phyloP scores from a whole-genome alignment of 1,140 invertebrate species.

The Epicauta chinensis region DNA sequence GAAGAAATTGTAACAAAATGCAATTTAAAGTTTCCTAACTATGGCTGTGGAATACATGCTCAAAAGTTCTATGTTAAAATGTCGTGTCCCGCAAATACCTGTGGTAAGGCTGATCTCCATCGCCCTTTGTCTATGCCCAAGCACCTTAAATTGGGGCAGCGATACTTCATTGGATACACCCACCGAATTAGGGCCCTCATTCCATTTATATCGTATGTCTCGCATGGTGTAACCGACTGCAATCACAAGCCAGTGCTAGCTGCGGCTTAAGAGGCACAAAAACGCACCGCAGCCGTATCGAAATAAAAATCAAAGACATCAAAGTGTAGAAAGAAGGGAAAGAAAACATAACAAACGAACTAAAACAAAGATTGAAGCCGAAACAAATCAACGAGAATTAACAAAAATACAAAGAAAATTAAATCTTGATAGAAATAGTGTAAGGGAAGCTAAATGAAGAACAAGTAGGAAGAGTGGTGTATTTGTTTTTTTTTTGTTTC shows the following conservation, averaged over 20 bases:
- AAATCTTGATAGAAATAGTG: no score
- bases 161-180: conserved; percentile 88
- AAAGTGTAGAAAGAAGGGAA: conserved; percentile 1
- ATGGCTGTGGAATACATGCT: not conserved
- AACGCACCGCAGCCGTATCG: conserved; percentile 28
- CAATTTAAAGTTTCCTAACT: not conserved
- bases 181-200: conserved; percentile 85
- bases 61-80: no score
- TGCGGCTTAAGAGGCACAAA: conserved; percentile 11
- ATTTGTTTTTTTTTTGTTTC: no score
- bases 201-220: conserved; percentile 95
- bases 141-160: conserved; percentile 90
- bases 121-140: conserved; percentile 80
- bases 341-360: not conserved
- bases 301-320: conserved; percentile 18
- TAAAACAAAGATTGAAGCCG: not conserved
- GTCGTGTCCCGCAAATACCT: conserved; percentile 52
- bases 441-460: conserved; percentile 9
- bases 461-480: conserved; percentile 5
- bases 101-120: conserved; percentile 89
- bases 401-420: not conserved
- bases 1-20: not conserved
- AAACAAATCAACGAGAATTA: not conserved
- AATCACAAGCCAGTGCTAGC: conserved; percentile 45
- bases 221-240: conserved; percentile 96